Evolutionary conservation across 2,797 vertebrate species (phyloP), one percentile per base, ranked within the genome.

Genomic region (Prunella strophiata): DNA sequence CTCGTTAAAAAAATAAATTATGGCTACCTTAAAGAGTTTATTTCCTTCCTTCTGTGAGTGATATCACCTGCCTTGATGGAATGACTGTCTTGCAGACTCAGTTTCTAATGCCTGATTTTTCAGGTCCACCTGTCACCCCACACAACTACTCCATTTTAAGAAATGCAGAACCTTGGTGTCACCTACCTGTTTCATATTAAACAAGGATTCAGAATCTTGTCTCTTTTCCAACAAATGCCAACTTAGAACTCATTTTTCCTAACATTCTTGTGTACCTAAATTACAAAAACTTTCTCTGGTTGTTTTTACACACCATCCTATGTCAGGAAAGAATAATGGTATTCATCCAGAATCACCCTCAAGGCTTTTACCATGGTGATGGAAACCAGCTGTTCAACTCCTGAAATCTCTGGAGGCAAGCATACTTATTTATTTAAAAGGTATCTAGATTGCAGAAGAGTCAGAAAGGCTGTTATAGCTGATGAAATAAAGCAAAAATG

Each of bases 371-470:
- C 73, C 42, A 88, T 74, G 83, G 89, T 90, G 94, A 90, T 91
- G 67, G 77, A 88, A 96, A 79, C 2, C 89, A 93, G 63, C 76
- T 93, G 92, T 47, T 96, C 1, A 0, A 40, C 57, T 87, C 45
- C 67, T 81, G 32, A 79, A 82, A 18, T 61, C 92, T 96, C 94
- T 86, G 52, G 85, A 67, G 92, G 36, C 10, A 81, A 79, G 34
- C 27, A 68, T 82, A 88, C 57, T 97, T 93, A 95, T 65, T 96
- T 97, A 96, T 97, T 97, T 95, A 96, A 93, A 88, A 93, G 67
- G 40, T 72, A 82, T 94, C 77, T 79, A 87, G 89, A 91, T 90
- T 90, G 42, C 77, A 85, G 85, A 93, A 94, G 80, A 94, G 80
- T 82, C 74, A 94, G 85, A 87, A 85, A 91, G 73, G 67, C 88